phyloP scores from a whole-genome alignment of 2,888 invertebrate genomes.

The Coecobrya sp. region DNA sequence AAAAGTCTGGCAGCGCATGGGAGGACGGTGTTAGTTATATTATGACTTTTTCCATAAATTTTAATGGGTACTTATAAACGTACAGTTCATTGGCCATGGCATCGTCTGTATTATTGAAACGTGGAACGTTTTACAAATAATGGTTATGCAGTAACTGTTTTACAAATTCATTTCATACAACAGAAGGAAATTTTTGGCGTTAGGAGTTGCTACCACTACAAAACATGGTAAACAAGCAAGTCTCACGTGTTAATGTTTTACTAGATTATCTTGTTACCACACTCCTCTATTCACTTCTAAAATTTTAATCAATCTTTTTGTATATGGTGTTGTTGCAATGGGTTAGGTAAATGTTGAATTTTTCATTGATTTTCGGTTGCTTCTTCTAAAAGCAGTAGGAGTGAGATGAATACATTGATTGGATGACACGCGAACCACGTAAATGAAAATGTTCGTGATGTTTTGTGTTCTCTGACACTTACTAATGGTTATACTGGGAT shows the following conservation, averaged over 20 bases:
- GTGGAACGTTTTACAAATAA: constrained; percentile 1
- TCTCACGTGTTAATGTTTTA: constrained; percentile 6
- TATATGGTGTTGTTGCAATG: neutral
- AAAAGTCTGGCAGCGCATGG: neutral
- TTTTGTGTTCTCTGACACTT: too few species aligned
- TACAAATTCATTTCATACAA: neutral
- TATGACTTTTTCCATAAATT: constrained; percentile 51
- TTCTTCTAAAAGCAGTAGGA: neutral
- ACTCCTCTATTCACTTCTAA: neutral
- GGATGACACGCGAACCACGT: neutral
- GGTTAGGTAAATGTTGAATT: too few species aligned
- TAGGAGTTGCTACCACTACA: neutral
- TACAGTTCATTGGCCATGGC: neutral
- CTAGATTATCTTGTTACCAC: neutral
- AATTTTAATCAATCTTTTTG: neutral
- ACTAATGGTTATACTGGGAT: too few species aligned
- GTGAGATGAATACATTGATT: neutral
- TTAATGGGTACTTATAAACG: neutral
- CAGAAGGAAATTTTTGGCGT: neutral
- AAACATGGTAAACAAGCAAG: neutral
- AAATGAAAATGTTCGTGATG: neutral
- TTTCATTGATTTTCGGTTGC: neutral
- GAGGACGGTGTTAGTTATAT: neutral
- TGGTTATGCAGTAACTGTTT: neutral
- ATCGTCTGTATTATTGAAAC: neutral